phyloP scores from a whole-genome alignment of 2,888 invertebrate genomes.

The Cheilosia vulpina region DNA sequence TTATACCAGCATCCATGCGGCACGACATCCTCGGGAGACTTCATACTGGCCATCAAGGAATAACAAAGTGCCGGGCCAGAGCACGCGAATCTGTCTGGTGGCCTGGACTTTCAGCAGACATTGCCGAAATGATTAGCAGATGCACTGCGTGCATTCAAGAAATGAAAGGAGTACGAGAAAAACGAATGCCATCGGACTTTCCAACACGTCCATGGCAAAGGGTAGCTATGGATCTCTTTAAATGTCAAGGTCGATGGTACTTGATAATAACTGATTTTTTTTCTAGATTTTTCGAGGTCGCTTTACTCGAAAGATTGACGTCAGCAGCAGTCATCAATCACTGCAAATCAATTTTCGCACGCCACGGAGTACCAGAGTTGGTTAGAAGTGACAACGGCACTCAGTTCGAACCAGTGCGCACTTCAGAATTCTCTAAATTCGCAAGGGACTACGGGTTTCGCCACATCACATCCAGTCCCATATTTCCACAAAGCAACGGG shows the following conservation, averaged over 20 bases:
- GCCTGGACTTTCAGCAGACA: conserved; percentile 30
- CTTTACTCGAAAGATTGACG: no score
- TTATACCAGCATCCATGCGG: no score
- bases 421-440: conserved; percentile 33
- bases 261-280: conserved; percentile 34
- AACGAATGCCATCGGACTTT: conserved; percentile 22
- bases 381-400: conserved; percentile 21
- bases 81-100: conserved; percentile 31
- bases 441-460: no score
- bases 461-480: no score
- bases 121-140: conserved; percentile 22
- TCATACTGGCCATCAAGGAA: conserved; percentile 16
- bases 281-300: no score
- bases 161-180: conserved; percentile 11
- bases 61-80: conserved; percentile 26
- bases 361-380: conserved; percentile 15
- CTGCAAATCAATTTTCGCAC: conserved; percentile 25
- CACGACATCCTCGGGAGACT: no score
- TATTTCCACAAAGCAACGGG: no score
- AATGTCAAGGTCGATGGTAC: conserved; percentile 22
- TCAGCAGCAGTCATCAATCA: conserved; percentile 8
- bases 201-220: conserved; percentile 29
- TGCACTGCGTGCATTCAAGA: conserved; percentile 19
- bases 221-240: conserved; percentile 36
- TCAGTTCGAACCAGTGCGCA: conserved; percentile 25